Conservation (phyloP, 2,888 invertebrate genomes). For the Zaprionus obscuricornis region DNA sequence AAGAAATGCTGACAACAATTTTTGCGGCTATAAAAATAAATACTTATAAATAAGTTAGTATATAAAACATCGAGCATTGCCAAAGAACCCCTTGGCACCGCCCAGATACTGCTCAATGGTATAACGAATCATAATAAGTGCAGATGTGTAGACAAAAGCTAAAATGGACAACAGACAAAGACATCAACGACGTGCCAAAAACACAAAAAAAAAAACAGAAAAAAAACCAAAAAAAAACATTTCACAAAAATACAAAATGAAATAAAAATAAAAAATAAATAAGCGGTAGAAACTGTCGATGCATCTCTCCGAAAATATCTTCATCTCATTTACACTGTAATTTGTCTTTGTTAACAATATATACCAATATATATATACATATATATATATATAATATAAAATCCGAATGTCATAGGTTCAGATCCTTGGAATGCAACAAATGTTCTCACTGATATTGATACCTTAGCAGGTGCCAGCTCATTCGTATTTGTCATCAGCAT, state of each 20-base stretch:
- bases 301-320: conserved; percentile 19
- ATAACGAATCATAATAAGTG: conserved; percentile 53
- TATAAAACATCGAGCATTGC: conserved; percentile 51
- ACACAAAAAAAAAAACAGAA: conserved; percentile 26
- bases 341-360: too few species aligned
- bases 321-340: too few species aligned
- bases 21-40: conserved; percentile 57
- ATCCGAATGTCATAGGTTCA: conserved; percentile 15
- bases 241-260: conserved; percentile 32
- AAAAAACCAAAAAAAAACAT: conserved; percentile 40
- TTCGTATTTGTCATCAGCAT: conserved; percentile 24
- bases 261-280: conserved; percentile 7
- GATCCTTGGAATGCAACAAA: conserved; percentile 25
- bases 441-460: conserved; percentile 20
- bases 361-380: conserved; percentile 1
- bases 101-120: conserved; percentile 1
- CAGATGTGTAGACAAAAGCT: conserved; percentile 54
- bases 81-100: conserved; percentile 17
- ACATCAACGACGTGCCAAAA: conserved; percentile 52
- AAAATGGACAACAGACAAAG: conserved; percentile 36
- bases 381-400: background rate
- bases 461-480: conserved; percentile 29
- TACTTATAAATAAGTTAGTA: conserved; percentile 52
- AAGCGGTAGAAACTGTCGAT: conserved; percentile 7
- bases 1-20: conserved; percentile 62